These are phyloP conservation scores for Rhizoglyphus robini DNA, from an alignment of 1,140 invertebrate genomes.

Conservation along the genomic window DNA sequence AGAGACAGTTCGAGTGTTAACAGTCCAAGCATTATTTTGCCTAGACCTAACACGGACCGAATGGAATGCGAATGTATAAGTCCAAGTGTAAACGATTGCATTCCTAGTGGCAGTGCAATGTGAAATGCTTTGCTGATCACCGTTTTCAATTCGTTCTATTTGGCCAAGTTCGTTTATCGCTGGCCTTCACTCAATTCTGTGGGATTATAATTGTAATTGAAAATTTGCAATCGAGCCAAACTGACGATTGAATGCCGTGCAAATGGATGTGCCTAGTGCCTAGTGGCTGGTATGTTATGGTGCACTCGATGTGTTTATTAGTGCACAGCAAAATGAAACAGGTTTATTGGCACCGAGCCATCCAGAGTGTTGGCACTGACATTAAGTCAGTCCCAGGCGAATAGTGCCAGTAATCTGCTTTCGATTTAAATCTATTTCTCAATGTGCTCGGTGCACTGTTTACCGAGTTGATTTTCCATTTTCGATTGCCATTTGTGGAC, in stretches of 20 bases:
- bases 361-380: neutral
- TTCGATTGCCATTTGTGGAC: conserved; percentile 10
- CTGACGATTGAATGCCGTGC: no score
- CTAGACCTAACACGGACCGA: no score
- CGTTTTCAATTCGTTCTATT: neutral
- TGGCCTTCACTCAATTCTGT: neutral
- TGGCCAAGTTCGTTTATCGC: neutral
- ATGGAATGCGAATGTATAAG: neutral
- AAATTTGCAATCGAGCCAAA: neutral
- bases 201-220: neutral
- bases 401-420: neutral
- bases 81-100: neutral
- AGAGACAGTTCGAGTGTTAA: no score
- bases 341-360: no score
- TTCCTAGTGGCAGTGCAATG: no score
- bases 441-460: neutral
- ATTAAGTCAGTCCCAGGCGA: neutral
- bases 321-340: neutral
- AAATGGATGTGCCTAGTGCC: neutral
- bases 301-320: neutral
- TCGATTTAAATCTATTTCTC: conserved; percentile 11
- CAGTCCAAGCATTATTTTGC: no score
- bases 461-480: conserved; percentile 3
- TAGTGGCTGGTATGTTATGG: no score
- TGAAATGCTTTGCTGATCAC: no score